A percentile compares a stretch with the other conserved stretches of the same genome.
Evolutionary conservation across 2,888 invertebrate species (phyloP).

Genomic region (Drosophila suboccidentalis): DNA sequence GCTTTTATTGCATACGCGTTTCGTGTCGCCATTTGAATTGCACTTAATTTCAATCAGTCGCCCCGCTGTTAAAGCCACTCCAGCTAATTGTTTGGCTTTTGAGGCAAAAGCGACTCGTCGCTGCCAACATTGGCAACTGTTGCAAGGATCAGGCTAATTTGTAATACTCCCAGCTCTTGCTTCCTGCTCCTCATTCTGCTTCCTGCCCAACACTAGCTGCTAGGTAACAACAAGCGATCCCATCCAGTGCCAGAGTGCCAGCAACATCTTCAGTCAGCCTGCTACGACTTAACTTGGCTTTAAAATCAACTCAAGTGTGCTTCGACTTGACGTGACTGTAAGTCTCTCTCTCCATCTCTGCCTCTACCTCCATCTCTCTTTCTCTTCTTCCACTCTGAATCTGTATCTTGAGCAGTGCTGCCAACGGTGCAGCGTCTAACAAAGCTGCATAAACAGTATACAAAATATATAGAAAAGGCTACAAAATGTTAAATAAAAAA

Average conservation of each 20-base stretch:
- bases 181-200: slow-evolving; percentile 16
- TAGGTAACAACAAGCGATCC: slow-evolving; percentile 59
- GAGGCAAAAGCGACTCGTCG: slow-evolving; percentile 28
- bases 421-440: not conserved
- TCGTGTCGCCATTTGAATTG: slow-evolving; percentile 78
- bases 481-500: too few species aligned
- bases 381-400: not conserved
- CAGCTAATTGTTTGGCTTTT: slow-evolving; percentile 75
- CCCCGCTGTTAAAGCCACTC: slow-evolving; percentile 77
- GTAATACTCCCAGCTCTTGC: slow-evolving; percentile 46
- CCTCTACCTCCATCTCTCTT: not conserved
- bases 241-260: slow-evolving; percentile 15
- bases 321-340: slow-evolving; percentile 22
- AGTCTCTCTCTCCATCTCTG: not conserved
- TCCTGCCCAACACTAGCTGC: slow-evolving; percentile 55
- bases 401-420: not conserved
- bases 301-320: slow-evolving; percentile 68
- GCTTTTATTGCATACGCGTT: slow-evolving; percentile 78
- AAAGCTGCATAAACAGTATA: too few species aligned
- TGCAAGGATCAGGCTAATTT: slow-evolving; percentile 58
- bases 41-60: slow-evolving; percentile 79
- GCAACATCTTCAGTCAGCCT: slow-evolving; percentile 41
- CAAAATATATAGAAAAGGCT: too few species aligned
- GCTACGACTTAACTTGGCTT: slow-evolving; percentile 69
- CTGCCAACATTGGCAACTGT: slow-evolving; percentile 6